Evolutionary conservation across 1,140 invertebrate genomes (phyloP), one percentile per base, ranked within the genome.

Genomic region (Penaeus japonicus): DNA sequence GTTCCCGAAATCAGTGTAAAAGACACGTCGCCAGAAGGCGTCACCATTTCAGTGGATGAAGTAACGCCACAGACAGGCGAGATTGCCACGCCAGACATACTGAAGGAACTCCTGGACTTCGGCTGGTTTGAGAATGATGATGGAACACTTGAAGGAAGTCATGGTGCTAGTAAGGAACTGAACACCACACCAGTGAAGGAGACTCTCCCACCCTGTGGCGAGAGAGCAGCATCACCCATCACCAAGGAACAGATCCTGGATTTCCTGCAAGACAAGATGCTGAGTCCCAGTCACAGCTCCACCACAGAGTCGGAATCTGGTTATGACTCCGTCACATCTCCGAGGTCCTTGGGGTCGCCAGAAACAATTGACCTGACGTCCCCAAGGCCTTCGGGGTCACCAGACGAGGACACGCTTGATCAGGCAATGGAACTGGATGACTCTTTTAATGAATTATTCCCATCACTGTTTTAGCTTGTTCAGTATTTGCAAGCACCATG

Each of bases 71-170:
- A 53, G 55, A 70, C 32, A 20, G 59, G 80, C 54, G 80, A 83
- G 5, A 17, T 88, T 20, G 54, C 27, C 22, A 84, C 80, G 1
- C 83, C 87, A 32, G 87, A 89, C 39, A 81, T 89, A 55, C 32
- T 89, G 20, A 79, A 89, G 77, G 87, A 85, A 55, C 81, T 85
- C 32, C 77, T 84, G 53, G 87, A 89, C 70, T 89, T 89, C 85
- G 77, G 57, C 54, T 80, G 39, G n/a, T 35, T 35, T 55, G 47
- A 55, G 4, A 73, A 4, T 53, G 30, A 54, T 5, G 12, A 30
- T 55, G 24, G 57, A 57, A 30, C 54, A 84, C 27, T 18, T 32
- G 39, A 39, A 22, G 79, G 0, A n/a, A 18, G 7, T 47, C 18
- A n/a, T 4, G 22, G 18, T 54, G 53, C 30, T 4, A 53, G 22